Evolutionary conservation across 2,113 vertebrate genomes (phyloP).

Genomic region (Arothron firmamentum): DNA sequence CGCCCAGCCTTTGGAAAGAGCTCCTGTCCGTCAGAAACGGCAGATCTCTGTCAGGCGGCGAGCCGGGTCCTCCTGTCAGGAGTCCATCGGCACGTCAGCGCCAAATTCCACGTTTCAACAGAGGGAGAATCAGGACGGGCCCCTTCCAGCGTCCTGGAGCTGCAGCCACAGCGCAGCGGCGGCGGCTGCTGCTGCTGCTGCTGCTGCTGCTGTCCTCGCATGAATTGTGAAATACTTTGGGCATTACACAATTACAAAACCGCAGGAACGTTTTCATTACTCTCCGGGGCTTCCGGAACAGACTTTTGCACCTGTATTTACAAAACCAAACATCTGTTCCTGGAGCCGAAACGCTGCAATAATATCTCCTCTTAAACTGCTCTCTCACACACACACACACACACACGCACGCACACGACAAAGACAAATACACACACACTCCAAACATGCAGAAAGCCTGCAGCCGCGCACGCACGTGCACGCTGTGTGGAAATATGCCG

Average conservation of each 20-base stretch:
- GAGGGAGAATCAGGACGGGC: slow-evolving; percentile 12
- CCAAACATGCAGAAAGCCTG: slow-evolving; percentile 18
- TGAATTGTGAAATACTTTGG: slow-evolving; percentile 63
- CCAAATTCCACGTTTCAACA: slow-evolving; percentile 23
- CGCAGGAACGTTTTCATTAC: slow-evolving; percentile 62
- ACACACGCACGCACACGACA: slow-evolving; percentile 17
- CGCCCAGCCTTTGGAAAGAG: no score
- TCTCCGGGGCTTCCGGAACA: slow-evolving; percentile 56
- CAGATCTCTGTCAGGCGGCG: no score
- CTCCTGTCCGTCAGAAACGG: no score
- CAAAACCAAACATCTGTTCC: slow-evolving; percentile 70
- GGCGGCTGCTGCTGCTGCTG: not conserved
- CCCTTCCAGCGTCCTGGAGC: not conserved
- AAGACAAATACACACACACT: slow-evolving; percentile 35
- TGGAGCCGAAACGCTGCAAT: slow-evolving; percentile 50
- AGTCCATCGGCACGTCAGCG: slow-evolving; percentile 20
- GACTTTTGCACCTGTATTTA: slow-evolving; percentile 73
- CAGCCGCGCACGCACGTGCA: slow-evolving; percentile 9
- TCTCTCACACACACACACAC: slow-evolving; percentile 16
- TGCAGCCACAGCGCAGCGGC: not conserved
- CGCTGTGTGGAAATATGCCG: slow-evolving; percentile 40
- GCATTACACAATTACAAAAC: slow-evolving; percentile 46
- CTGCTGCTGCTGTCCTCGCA: slow-evolving; percentile 25
- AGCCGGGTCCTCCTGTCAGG: not conserved
- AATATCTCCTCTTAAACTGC: slow-evolving; percentile 48